Evolutionary conservation across 2,888 invertebrate species (phyloP), one percentile per base, ranked within the genome.

Genomic region (Candidula unifasciata): DNA sequence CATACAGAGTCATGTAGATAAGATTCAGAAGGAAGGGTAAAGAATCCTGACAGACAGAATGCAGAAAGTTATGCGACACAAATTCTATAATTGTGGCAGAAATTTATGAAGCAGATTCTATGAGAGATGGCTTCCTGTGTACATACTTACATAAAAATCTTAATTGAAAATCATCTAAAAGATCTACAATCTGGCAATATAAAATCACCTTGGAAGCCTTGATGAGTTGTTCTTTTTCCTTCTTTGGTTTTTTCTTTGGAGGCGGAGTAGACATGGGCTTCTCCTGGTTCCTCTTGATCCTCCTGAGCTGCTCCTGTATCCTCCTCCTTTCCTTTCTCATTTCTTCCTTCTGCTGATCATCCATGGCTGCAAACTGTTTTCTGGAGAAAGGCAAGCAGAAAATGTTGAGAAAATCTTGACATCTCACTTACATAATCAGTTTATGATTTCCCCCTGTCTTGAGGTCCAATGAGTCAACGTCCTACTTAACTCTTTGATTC

Each of bases 341-440:
- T 93, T 99, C 99, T 93, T 99, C 99, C 91, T 99, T 99, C 92
- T 98, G 97, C 35, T 97, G 97, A 89, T 99, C 99, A 93, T 99
- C 99, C 93, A 98, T 95, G 0, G 98, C 97, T 0, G 99, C 98
- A 93, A 99, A 99, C 93, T 99, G 98, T 88, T 97, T 94, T 78
- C 94, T 95, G 88, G 30, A 13, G 30, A 74, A 21, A 54, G 3
- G 8, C 16, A 74, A 54, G 30, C 5, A 27, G 18, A 52, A 90
- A 89, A n/a, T n/a, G n/a, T n/a, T n/a, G n/a, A n/a, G n/a, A n/a
- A n/a, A n/a, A n/a, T n/a, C n/a, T n/a, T n/a, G n/a, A n/a, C n/a
- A n/a, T n/a, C n/a, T n/a, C n/a, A n/a, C n/a, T n/a, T n/a, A n/a
- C n/a, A n/a, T n/a, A n/a, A n/a, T n/a, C n/a, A n/a, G n/a, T n/a